Evolutionary conservation across 1,140 invertebrate genomes (phyloP).

Genomic region (Cyclina sinensis): DNA sequence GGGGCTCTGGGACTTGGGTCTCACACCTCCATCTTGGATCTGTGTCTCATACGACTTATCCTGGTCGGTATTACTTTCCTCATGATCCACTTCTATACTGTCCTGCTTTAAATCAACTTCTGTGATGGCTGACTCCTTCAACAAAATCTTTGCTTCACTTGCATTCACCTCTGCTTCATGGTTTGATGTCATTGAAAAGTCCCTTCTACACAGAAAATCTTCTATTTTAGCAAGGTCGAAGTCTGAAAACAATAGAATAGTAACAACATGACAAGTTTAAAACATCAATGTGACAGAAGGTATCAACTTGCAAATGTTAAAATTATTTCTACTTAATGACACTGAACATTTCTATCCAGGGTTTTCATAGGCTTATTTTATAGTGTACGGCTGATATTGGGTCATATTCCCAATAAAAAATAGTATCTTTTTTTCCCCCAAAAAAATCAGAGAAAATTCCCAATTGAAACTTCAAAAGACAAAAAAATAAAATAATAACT

Average conservation of each 20-base stretch:
- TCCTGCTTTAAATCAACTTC: background rate
- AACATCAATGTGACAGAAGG: no score
- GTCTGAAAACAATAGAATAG: slow-evolving; percentile 10
- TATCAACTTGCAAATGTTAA: no score
- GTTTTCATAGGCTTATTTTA: no score
- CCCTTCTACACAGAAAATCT: background rate
- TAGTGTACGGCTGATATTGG: no score
- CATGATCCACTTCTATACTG: background rate
- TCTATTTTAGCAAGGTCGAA: background rate
- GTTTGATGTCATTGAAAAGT: slow-evolving; percentile 15
- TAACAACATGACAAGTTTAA: no score
- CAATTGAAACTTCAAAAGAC: no score
- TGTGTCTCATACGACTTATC: background rate
- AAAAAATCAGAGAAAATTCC: no score
- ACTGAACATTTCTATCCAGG: no score
- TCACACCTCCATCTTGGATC: slow-evolving; percentile 31
- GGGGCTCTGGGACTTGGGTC: slow-evolving; percentile 80
- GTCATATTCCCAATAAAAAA: no score
- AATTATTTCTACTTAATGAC: no score
- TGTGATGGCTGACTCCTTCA: background rate
- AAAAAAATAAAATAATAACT: no score
- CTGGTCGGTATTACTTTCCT: background rate
- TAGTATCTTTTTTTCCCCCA: no score
- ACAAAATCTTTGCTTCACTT: background rate
- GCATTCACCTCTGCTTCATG: background rate